Conservation (phyloP, 2,797 vertebrate species). For the Phyllotis vaccarum region DNA sequence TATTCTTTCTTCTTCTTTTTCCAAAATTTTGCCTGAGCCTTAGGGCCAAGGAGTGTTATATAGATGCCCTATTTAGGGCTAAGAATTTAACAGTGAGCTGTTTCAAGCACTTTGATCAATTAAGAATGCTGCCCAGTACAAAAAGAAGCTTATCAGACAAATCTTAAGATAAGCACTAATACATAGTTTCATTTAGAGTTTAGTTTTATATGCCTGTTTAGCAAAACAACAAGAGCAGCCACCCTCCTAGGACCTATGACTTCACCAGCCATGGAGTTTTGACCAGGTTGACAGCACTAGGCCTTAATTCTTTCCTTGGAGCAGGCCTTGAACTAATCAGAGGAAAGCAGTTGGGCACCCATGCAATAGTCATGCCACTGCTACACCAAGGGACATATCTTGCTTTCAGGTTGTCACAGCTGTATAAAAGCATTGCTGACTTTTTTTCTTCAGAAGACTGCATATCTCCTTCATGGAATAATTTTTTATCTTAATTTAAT, state of each 20-base stretch:
- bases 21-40: not conserved
- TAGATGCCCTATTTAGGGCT: not conserved
- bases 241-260: not conserved
- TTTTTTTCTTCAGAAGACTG: not conserved
- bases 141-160: not conserved
- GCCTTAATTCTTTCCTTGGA: not conserved
- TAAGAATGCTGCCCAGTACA: not conserved
- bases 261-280: not conserved
- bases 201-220: not conserved
- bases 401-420: not conserved
- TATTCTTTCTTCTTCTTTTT: not conserved
- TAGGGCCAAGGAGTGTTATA: not conserved
- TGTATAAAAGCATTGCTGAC: not conserved
- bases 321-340: not conserved
- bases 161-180: not conserved
- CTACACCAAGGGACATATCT: not conserved
- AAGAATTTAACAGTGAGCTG: not conserved
- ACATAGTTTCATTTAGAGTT: not conserved
- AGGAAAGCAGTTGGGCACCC: not conserved
- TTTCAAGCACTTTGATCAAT: not conserved
- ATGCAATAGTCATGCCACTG: not conserved
- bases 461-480: not conserved
- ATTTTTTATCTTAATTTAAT: constrained; percentile 27
- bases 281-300: not conserved
- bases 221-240: not conserved